Evolutionary conservation across 2,797 vertebrate genomes (phyloP), one percentile per base, ranked within the genome.

Genomic region (Heterohyrax brucei): DNA sequence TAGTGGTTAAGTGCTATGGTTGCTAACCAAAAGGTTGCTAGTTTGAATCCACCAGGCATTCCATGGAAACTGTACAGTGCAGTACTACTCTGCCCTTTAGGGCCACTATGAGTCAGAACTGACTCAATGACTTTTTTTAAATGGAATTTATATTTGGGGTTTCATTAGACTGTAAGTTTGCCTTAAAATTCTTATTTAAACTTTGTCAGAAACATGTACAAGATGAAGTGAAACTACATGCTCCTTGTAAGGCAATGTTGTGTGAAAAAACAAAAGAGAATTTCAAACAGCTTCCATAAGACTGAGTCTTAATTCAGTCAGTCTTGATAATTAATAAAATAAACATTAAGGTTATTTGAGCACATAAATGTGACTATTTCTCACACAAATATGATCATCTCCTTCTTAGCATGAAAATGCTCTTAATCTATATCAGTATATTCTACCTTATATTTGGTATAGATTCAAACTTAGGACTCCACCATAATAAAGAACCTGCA

Each of bases 201-300:
- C 75, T 79, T 86, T 48, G 28, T 72, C 79, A 88, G 86, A 90
- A 93, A 64, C 18, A 87, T 81, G 85, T 88, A n/a, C 50, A 92
- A 93, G 33, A 59, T 44, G 39, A 96, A 77, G 26, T 46, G 33
- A 89, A 70, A 6, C 44, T 59, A 8, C 5, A 12, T 19, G 14
- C 33, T 79, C 6, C 28, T 30, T 5, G 21, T 76, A 22, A 61
- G 44, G 39, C 7, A 72, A 33, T 77, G 88, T 90, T 61, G n/a
- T 22, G 14, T 86, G 21, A 95, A 80, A 95, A 80, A 46, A 46
- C n/a, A 83, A 84, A 89, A 2, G 44, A 50, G 19, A 72, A n/a
- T 62, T 19, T 68, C 46, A 68, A 93, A 79, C 73, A 3, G 0
- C 39, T 61, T 79, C 30, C 21, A 2, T 78, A 44, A 93, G 46